Base-by-base conservation (phyloP, 1,140 invertebrate species). In the Caenorhabditis tropicalis region DNA sequence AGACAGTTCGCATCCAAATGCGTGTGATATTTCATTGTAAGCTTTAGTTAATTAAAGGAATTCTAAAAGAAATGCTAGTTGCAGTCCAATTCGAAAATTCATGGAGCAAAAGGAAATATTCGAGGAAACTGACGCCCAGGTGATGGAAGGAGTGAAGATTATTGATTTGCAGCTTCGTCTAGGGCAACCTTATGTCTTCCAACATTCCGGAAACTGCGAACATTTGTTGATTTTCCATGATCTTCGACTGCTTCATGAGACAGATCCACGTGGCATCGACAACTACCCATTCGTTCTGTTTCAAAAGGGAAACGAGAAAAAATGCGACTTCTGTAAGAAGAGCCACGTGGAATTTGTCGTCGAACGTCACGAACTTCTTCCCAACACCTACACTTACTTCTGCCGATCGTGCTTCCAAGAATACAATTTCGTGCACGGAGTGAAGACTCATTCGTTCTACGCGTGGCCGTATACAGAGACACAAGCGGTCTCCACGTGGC, bases 151-250 rank as follows among this genome's bases (percentile, higher is more conserved):
- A 21, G 88, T 88, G 3, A 88, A 82, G 24, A 91, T 93, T 49
- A 85, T 90, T 43, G 92, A 93, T 83, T 87, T 93, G 2, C 91
- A 84, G 12, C 79, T 93, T n/a, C 87, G 90, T 70, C 86, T 93
- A 7, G 92, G 92, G 0, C 88, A 91, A 21, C 92, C 92, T 5
- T 91, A 91, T 81, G 31, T 91, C n/a, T 93, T 92, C 85, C 82
- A 91, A 7, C 91, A 91, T 80, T 92, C 92, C 81, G 92, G 92
- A 46, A 89, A 79, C 81, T 93, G 92, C 90, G 92, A 93, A 86
- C 92, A 93, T 87, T 46, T 92, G 4, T 74, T 92, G 53, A 74
- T 92, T 81, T 91, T 88, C 65, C 91, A 92, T 82, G 90, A 93
- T 85, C 43, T 90, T 12, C 82, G 89, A 16, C 82, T 90, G 5